phyloP scores from a whole-genome alignment of 2,113 vertebrate species.

The Arizona elegans region DNA sequence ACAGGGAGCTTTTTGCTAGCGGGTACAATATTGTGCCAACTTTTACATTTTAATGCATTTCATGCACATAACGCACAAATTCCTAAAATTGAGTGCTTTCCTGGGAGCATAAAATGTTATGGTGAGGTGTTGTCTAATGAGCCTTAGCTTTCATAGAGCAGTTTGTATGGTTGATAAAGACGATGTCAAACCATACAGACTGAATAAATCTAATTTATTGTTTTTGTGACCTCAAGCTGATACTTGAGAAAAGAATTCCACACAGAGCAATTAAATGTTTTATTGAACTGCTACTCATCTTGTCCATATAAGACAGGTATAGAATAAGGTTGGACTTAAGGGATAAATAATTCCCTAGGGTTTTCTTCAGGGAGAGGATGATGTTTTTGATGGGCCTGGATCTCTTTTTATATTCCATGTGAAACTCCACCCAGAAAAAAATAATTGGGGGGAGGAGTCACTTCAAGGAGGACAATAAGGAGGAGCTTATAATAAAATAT shows the following conservation, averaged over 20 bases:
- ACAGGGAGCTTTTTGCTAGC: background rate
- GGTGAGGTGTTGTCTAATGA: conserved; percentile 14
- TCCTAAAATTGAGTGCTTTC: conserved; percentile 1
- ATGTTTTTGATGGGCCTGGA: background rate
- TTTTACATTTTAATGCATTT: conserved; percentile 27
- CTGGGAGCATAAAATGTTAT: conserved; percentile 5
- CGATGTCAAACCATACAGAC: conserved; percentile 10
- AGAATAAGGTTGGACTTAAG: background rate
- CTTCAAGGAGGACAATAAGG: background rate
- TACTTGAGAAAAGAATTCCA: background rate
- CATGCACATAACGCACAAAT: background rate
- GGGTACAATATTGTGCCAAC: background rate
- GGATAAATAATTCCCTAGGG: background rate
- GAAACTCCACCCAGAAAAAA: background rate
- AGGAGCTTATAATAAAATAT: background rate
- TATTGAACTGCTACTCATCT: background rate
- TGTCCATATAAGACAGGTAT: background rate
- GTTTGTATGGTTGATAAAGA: conserved; percentile 5
- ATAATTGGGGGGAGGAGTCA: background rate
- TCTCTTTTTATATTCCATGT: background rate
- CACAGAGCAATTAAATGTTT: conserved; percentile 7
- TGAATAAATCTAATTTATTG: conserved; percentile 26
- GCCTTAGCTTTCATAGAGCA: conserved; percentile 14
- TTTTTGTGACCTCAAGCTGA: background rate
- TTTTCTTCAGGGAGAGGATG: background rate